Evolutionary conservation across 2,888 invertebrate genomes (phyloP).

Genomic region (Miltochrista miniata): DNA sequence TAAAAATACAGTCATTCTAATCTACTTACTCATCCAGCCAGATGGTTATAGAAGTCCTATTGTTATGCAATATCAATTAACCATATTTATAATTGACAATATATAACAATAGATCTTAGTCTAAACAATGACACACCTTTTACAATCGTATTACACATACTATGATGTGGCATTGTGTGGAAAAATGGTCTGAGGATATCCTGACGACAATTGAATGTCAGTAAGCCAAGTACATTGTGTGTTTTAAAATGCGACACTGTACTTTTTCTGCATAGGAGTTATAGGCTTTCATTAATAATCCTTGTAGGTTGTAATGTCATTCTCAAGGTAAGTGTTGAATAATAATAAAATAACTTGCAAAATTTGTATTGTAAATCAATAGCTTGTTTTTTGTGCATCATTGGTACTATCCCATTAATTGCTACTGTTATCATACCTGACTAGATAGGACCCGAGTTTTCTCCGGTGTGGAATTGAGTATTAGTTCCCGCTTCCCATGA

Average conservation of each 20-base stretch:
- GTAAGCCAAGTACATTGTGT: background rate
- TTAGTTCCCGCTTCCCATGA: too few relatives aligned
- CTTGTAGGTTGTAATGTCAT: background rate
- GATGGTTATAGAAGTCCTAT: slow-evolving; percentile 34
- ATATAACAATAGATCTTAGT: slow-evolving; percentile 33
- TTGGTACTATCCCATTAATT: too few relatives aligned
- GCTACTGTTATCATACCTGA: too few relatives aligned
- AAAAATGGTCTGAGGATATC: slow-evolving; percentile 37
- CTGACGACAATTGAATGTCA: slow-evolving; percentile 1
- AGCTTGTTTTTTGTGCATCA: too few relatives aligned
- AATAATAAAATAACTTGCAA: too few relatives aligned
- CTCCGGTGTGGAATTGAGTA: too few relatives aligned
- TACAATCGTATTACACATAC: slow-evolving; percentile 34
- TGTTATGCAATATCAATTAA: slow-evolving; percentile 42
- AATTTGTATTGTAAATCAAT: too few relatives aligned
- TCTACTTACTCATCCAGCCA: slow-evolving; percentile 15
- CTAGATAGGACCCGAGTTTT: too few relatives aligned
- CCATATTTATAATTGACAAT: slow-evolving; percentile 16
- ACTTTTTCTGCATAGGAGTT: background rate
- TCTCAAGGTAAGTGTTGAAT: too few relatives aligned
- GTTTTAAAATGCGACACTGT: background rate
- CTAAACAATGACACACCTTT: slow-evolving; percentile 63
- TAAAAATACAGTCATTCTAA: background rate
- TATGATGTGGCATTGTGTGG: slow-evolving; percentile 39
- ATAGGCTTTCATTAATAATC: too few relatives aligned